Evolutionary conservation across 2,888 invertebrate genomes (phyloP).

Genomic region (Ryuthela nishihirai): DNA sequence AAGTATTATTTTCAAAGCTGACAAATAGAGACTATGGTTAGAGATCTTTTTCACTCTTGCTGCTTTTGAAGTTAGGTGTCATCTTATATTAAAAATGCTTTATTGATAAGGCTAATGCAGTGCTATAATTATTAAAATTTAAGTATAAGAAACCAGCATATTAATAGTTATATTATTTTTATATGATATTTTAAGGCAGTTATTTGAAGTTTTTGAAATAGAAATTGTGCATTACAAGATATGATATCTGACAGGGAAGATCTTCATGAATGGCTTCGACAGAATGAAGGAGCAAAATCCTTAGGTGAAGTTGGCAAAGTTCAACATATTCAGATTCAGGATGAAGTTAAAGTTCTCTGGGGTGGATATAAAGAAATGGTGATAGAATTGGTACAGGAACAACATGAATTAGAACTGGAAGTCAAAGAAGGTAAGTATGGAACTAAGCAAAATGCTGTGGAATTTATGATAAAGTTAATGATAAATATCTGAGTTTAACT

Average conservation of each 20-base stretch:
- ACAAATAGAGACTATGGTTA: too few species aligned
- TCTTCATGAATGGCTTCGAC: conserved; percentile 29
- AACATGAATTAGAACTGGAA: conserved; percentile 28
- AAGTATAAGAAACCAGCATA: neutral
- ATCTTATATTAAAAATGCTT: too few species aligned
- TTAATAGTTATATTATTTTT: neutral
- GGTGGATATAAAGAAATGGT: conserved; percentile 32
- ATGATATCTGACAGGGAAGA: conserved; percentile 34
- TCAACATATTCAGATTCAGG: conserved; percentile 33
- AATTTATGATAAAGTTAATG: too few species aligned
- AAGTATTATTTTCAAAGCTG: too few species aligned
- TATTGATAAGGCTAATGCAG: too few species aligned
- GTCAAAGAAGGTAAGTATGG: conserved; percentile 32
- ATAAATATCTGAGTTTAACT: too few species aligned
- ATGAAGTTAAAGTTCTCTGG: conserved; percentile 35
- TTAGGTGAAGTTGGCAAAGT: conserved; percentile 22
- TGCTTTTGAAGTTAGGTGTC: too few species aligned
- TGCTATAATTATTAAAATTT: too few species aligned
- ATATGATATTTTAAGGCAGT: neutral
- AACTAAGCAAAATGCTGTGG: too few species aligned
- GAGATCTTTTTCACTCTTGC: too few species aligned
- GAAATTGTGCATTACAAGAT: too few species aligned
- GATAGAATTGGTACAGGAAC: conserved; percentile 29
- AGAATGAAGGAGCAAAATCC: conserved; percentile 23
- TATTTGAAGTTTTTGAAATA: too few species aligned